Percentiles rank a stretch among this genome's conserved stretches.
Conservation (phyloP, 1,140 invertebrate species). For the Leptoteleia sp. region DNA sequence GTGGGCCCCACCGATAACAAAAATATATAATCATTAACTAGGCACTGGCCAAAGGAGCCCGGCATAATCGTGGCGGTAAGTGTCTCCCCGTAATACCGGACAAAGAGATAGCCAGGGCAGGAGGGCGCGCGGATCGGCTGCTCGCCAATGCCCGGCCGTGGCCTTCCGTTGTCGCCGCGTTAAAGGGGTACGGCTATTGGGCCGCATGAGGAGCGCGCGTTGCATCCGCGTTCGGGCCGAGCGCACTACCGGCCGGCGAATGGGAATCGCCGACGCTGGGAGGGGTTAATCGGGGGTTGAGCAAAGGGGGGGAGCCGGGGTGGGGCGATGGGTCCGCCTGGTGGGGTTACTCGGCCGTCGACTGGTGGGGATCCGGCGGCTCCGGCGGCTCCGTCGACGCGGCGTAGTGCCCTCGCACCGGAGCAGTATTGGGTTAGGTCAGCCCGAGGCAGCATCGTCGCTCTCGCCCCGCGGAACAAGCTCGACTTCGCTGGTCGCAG, state of each 20-base stretch:
- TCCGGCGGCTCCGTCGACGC: conserved; percentile 75
- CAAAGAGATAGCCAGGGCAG: too few species aligned
- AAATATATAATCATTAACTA: too few species aligned
- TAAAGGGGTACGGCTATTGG: conserved; percentile 23
- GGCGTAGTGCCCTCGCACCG: conserved; percentile 46
- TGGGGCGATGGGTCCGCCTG: conserved; percentile 30
- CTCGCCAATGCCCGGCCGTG: too few species aligned
- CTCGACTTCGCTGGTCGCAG: conserved; percentile 23
- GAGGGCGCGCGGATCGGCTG: too few species aligned
- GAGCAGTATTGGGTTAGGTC: conserved; percentile 80
- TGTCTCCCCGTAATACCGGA: too few species aligned
- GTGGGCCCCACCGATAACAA: too few species aligned
- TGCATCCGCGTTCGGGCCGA: conserved; percentile 5
- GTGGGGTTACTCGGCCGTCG: conserved; percentile 60
- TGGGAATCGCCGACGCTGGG: conserved; percentile 33
- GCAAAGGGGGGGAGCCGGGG: conserved; percentile 26
- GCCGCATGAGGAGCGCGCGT: background rate
- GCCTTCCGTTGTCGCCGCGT: conserved; percentile 9
- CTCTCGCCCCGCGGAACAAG: background rate
- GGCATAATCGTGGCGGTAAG: too few species aligned
- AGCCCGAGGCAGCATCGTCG: conserved; percentile 73
- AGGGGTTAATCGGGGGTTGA: conserved; percentile 47
- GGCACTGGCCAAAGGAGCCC: too few species aligned
- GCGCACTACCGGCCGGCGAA: conserved; percentile 60
- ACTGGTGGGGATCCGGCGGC: too few species aligned